Percentiles rank a stretch among this genome's conserved stretches.
These are phyloP conservation scores for Hystrix brachyura DNA, from an alignment of 2,113 vertebrate species.

Conservation along the genomic window DNA sequence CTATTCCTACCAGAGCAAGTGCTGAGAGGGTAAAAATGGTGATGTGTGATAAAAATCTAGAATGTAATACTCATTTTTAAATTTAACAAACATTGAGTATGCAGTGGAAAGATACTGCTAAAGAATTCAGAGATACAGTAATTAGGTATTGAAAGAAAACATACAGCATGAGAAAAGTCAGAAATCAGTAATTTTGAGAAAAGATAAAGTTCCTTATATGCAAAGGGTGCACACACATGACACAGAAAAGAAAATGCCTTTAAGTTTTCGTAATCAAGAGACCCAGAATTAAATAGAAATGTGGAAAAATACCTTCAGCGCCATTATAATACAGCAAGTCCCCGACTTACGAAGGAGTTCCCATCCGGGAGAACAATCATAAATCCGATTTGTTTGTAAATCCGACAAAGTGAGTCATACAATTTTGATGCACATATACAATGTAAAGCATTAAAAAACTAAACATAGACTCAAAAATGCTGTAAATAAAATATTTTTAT, in stretches of 20 bases:
- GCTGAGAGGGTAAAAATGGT: neutral
- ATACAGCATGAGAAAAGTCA: neutral
- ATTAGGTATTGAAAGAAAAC: neutral
- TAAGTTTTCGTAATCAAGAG: neutral
- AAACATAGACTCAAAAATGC: neutral
- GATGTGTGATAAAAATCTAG: neutral
- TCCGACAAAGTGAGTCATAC: neutral
- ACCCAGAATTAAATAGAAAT: neutral
- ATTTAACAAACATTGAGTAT: neutral
- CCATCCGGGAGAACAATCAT: too few species aligned
- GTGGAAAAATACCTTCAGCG: neutral
- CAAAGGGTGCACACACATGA: neutral
- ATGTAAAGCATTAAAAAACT: neutral
- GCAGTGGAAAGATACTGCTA: neutral
- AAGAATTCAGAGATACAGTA: neutral
- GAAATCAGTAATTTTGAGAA: neutral
- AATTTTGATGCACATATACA: neutral
- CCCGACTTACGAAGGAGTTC: neutral
- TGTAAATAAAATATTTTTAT: neutral
- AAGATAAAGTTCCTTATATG: neutral
- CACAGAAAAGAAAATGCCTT: neutral
- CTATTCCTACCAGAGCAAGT: neutral
- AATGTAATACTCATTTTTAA: slow-evolving; percentile 17
- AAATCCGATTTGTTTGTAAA: neutral
- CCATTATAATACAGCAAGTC: neutral